Conservation (phyloP, 35 echinoderm and acorn worm species). For the Ptychodera flava region DNA sequence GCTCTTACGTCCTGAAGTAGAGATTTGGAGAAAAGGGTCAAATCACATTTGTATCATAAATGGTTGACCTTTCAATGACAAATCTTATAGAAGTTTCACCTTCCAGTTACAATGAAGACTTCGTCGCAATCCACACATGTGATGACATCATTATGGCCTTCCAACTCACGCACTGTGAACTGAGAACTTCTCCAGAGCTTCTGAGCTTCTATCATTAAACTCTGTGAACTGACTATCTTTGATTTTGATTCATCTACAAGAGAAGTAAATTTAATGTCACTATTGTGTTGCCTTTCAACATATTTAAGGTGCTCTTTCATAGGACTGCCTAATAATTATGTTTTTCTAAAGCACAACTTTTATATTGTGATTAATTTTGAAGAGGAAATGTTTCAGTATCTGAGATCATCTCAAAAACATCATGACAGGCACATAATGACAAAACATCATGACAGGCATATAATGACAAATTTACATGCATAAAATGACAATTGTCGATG, state of each 20-base stretch:
- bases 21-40: too few species aligned
- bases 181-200: conserved; percentile 39
- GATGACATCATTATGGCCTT: conserved; percentile 84
- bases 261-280: not conserved
- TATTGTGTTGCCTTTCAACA: not conserved
- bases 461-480: too few species aligned
- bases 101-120: conserved; percentile 60
- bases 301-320: not conserved
- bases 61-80: not conserved
- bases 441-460: too few species aligned
- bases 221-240: not conserved
- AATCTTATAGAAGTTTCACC: conserved; percentile 27
- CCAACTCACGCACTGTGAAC: conserved; percentile 59
- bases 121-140: conserved; percentile 47
- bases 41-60: not conserved
- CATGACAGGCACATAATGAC: too few species aligned
- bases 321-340: not conserved
- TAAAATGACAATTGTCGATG: too few species aligned
- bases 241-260: not conserved
- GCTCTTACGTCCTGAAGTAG: too few species aligned
- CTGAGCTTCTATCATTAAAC: not conserved
- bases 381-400: too few species aligned
- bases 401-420: too few species aligned
- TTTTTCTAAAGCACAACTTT: not conserved
- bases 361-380: too few species aligned